These are phyloP conservation scores for Drosophila algonquin DNA, from an alignment of 2,888 invertebrate species.

Conservation along the genomic window DNA sequence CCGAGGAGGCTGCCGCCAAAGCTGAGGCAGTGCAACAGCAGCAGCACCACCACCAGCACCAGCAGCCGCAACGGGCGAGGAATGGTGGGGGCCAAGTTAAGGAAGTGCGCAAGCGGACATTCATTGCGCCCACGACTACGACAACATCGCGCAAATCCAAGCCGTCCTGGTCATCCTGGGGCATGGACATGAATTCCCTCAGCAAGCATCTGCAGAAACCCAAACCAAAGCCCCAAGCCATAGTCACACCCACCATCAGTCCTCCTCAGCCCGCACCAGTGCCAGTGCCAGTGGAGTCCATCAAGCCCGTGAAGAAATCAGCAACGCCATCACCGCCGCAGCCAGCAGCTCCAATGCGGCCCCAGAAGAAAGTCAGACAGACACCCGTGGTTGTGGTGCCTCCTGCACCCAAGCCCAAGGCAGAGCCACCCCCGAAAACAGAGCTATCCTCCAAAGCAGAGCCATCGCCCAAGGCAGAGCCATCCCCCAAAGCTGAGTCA, in stretches of 20 bases:
- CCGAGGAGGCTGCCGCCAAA: conserved; percentile 47
- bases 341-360: conserved; percentile 4
- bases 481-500: neutral
- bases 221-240: conserved; percentile 34
- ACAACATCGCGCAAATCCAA: conserved; percentile 48
- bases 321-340: conserved; percentile 37
- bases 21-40: conserved; percentile 41
- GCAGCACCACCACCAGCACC: conserved; percentile 2
- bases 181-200: conserved; percentile 54
- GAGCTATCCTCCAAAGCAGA: neutral
- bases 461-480: neutral
- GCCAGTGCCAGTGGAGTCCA: conserved; percentile 32
- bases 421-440: neutral
- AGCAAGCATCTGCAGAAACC: conserved; percentile 46
- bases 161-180: conserved; percentile 67
- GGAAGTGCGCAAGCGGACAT: conserved; percentile 59
- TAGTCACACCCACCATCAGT: conserved; percentile 4
- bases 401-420: conserved; percentile 7
- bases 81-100: conserved; percentile 50
- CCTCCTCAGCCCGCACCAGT: conserved; percentile 34
- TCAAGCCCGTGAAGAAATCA: conserved; percentile 19
- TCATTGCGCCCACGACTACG: conserved; percentile 4
- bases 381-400: conserved; percentile 16
- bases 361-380: conserved; percentile 34
- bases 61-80: conserved; percentile 40